Conservation (phyloP, 1,140 invertebrate genomes). For the Phocides pigmalion region DNA sequence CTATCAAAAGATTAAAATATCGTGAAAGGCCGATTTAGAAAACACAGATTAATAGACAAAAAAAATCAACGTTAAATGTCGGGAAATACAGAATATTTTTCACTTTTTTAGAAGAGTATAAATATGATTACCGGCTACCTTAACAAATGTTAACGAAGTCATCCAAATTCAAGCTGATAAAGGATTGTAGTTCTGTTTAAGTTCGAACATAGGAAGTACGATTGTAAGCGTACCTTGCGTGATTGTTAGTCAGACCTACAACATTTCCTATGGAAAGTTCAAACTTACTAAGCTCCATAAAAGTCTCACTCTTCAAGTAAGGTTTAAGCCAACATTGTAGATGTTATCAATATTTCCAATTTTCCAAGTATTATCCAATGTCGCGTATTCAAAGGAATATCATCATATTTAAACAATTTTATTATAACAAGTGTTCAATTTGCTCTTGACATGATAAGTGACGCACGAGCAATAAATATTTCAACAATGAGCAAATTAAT, state of each 20-base stretch:
- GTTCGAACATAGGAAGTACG: too few relatives aligned
- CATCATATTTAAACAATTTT: constrained; percentile 9
- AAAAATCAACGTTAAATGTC: background rate
- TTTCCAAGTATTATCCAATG: background rate
- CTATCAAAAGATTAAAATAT: constrained; percentile 4
- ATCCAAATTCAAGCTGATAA: too few relatives aligned
- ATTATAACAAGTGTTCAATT: constrained; percentile 34
- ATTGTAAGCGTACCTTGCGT: too few relatives aligned
- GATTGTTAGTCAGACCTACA: too few relatives aligned
- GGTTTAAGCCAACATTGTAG: background rate
- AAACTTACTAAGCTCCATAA: too few relatives aligned
- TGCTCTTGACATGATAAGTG: constrained; percentile 39
- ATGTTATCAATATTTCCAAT: background rate
- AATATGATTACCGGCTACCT: too few relatives aligned
- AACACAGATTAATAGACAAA: background rate
- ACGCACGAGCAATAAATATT: background rate
- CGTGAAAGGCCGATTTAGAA: constrained; percentile 1
- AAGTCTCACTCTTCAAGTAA: too few relatives aligned
- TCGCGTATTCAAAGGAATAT: background rate
- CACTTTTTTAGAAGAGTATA: too few relatives aligned
- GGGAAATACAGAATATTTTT: too few relatives aligned
- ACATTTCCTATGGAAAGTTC: too few relatives aligned
- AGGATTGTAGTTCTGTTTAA: too few relatives aligned
- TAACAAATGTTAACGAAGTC: too few relatives aligned
- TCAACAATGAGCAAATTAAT: constrained; percentile 16